A percentile compares a stretch with the other conserved stretches of the same genome.
These are phyloP conservation scores for Cecropterus lyciades DNA, from an alignment of 1,140 invertebrate species.

Conservation along the genomic window DNA sequence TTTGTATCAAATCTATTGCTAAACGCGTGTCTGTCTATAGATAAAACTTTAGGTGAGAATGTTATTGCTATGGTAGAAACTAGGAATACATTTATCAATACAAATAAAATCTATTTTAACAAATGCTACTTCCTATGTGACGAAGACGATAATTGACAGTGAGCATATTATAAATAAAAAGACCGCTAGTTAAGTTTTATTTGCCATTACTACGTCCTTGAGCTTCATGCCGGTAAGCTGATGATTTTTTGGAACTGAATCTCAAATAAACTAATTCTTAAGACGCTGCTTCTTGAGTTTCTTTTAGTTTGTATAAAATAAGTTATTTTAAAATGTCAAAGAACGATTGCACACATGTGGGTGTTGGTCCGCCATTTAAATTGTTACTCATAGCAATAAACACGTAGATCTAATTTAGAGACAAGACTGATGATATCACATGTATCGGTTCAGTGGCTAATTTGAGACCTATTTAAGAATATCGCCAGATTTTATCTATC, in stretches of 20 bases:
- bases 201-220: constrained; percentile 29
- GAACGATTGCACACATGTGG: constrained; percentile 65
- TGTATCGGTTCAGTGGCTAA: constrained; percentile 17
- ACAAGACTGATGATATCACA: constrained; percentile 61
- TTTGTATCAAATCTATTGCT: not conserved
- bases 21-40: not conserved
- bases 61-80: not conserved
- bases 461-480: constrained; percentile 7
- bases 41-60: constrained; percentile 1
- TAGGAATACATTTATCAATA: not conserved
- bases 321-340: constrained; percentile 63
- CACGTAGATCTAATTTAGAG: constrained; percentile 70
- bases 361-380: constrained; percentile 59
- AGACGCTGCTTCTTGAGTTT: constrained; percentile 15
- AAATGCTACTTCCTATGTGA: too few species aligned
- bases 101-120: not conserved
- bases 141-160: too few species aligned
- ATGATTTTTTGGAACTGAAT: not conserved
- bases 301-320: constrained; percentile 36
- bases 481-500: not conserved
- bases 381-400: constrained; percentile 74
- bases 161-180: constrained; percentile 11
- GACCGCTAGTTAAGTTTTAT: constrained; percentile 21
- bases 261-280: constrained; percentile 13
- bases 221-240: constrained; percentile 12